Percentiles rank a stretch among this genome's conserved stretches.
These are phyloP conservation scores for Adelphocoris suturalis DNA, from an alignment of 2,888 invertebrate species.

Conservation along the genomic window DNA sequence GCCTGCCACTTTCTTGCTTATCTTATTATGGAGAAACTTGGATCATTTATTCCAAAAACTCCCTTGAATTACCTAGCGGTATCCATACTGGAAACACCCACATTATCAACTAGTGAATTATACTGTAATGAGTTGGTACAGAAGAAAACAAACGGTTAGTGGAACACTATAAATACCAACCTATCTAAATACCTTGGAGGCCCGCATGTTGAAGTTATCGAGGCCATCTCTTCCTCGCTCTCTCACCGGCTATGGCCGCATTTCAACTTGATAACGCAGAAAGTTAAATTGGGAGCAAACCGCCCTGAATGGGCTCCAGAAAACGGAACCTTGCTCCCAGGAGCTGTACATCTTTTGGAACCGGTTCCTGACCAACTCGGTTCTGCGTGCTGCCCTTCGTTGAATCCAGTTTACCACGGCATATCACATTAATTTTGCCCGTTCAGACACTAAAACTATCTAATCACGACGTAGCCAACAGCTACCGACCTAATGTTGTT, in stretches of 20 bases:
- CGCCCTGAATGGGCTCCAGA: slow-evolving; percentile 56
- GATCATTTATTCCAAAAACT: not conserved
- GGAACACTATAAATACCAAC: slow-evolving; percentile 30
- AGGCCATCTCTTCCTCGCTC: slow-evolving; percentile 53
- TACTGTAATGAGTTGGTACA: slow-evolving; percentile 11
- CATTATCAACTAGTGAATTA: not conserved
- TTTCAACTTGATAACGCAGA: slow-evolving; percentile 58
- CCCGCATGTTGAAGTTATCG: slow-evolving; percentile 33
- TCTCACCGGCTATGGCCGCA: slow-evolving; percentile 52
- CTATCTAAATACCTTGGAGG: slow-evolving; percentile 36
- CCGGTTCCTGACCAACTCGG: slow-evolving; percentile 43
- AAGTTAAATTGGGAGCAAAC: slow-evolving; percentile 60
- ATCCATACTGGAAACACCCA: not conserved
- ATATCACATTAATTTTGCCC: slow-evolving; percentile 25
- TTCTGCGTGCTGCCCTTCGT: slow-evolving; percentile 41
- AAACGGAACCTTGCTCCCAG: slow-evolving; percentile 60
- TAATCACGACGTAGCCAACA: slow-evolving; percentile 44
- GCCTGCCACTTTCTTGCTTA: too few relatives aligned
- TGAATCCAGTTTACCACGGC: slow-evolving; percentile 5
- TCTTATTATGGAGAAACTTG: too few relatives aligned
- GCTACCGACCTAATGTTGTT: slow-evolving; percentile 50
- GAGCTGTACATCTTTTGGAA: slow-evolving; percentile 53
- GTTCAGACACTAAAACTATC: slow-evolving; percentile 40
- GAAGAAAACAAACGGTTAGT: slow-evolving; percentile 5
- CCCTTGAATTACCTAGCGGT: not conserved